Evolutionary conservation across 2,888 invertebrate species (phyloP).

Genomic region (Amphiduros pacificus): DNA sequence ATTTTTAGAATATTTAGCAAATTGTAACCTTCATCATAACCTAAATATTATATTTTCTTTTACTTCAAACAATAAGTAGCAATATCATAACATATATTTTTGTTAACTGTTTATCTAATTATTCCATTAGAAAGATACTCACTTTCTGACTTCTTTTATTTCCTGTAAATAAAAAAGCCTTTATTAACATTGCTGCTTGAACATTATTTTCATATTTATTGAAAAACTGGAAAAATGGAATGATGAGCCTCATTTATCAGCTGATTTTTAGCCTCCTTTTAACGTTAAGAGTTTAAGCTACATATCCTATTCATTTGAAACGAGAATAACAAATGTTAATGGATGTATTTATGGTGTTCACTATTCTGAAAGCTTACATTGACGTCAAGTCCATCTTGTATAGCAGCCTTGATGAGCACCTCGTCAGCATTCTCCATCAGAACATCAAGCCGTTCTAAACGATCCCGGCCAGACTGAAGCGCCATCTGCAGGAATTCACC

Average conservation of each 20-base stretch:
- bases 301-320: too few species aligned
- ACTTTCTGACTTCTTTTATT: constrained; percentile 10
- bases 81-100: not conserved
- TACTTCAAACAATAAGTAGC: not conserved
- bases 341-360: too few species aligned
- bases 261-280: too few species aligned
- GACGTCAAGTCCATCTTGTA: constrained; percentile 14
- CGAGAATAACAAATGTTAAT: too few species aligned
- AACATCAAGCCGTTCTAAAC: constrained; percentile 5
- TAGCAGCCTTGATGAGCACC: constrained; percentile 14
- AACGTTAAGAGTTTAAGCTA: too few species aligned
- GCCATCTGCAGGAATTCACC: constrained; percentile 26
- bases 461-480: constrained; percentile 17
- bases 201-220: too few species aligned
- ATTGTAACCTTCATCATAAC: too few species aligned
- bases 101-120: not conserved
- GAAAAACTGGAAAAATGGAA: too few species aligned
- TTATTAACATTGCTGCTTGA: too few species aligned
- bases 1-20: too few species aligned
- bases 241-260: too few species aligned
- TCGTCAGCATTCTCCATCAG: constrained; percentile 19
- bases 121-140: not conserved
- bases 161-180: constrained; percentile 7
- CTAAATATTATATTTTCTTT: not conserved
- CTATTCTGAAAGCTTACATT: constrained; percentile 11